Evolutionary conservation across 2,113 vertebrate genomes (phyloP), one percentile per base, ranked within the genome.

Genomic region (Gobio gobio): DNA sequence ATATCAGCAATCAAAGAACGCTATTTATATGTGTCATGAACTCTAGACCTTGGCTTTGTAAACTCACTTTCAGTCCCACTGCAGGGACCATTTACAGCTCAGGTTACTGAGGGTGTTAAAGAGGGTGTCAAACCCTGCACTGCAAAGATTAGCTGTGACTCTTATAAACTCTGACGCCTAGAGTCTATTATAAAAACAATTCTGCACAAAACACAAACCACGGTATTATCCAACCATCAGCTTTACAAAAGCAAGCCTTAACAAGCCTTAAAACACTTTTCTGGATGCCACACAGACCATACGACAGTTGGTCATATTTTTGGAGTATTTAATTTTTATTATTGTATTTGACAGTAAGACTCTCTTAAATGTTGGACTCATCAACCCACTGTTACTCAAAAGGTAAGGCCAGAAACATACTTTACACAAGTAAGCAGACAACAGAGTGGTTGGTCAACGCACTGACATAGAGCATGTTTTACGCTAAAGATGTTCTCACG

Each of bases 1-100:
- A 92, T 91, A 88, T 84, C 20, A 68, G 88, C 82, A 90, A 88
- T 89, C n/a, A 89, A 58, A 89, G 40, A 78, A 84, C 89, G 89
- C 91, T 81, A 84, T 84, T 87, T 79, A 85, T 85, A 85, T 43
- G 58, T 20, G 83, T 76, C 29, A 83, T 22, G 10, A 80, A 49
- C 33, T 63, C 29, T 78, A 20, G 43, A 51, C 58, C 26, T 76
- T 72, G 51, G 66, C 72, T 47, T 87, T 29, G 63, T 73, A 64
- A 36, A 61, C 45, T 40, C 54, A 73, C 29, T 78, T 84, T 63
- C 80, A 54, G 33, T 45, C 47, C 33, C 58, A 85, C 36, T 82
- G 36, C 61, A 78, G 79, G n/a, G 16, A 61, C 63, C 77, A 80
- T 79, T 86, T 78, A 43, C 20, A 51, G 45, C 86, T 75, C 59